phyloP scores from a whole-genome alignment of 1,140 invertebrate genomes.

The Belonocnema kinseyi region DNA sequence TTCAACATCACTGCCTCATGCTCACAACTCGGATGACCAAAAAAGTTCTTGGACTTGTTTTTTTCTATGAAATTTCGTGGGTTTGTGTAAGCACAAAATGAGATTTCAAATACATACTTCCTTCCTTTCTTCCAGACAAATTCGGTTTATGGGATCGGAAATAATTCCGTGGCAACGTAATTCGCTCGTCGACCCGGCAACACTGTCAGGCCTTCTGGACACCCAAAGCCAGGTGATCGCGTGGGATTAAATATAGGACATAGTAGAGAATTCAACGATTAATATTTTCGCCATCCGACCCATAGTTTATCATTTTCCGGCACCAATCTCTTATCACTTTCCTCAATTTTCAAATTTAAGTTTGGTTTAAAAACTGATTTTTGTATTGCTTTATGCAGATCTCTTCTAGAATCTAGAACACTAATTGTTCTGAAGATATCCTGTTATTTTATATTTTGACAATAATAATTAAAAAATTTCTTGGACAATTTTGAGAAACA shows the following conservation, averaged over 20 bases:
- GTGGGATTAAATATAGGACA: constrained; percentile 60
- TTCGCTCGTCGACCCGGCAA: constrained; percentile 46
- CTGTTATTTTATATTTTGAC: too few species aligned
- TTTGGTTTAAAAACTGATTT: neutral
- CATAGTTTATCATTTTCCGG: constrained; percentile 21
- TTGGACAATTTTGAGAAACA: too few species aligned
- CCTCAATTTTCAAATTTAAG: neutral
- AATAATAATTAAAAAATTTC: too few species aligned
- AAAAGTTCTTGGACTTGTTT: neutral
- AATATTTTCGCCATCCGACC: constrained; percentile 46
- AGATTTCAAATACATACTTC: neutral
- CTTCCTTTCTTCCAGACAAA: neutral
- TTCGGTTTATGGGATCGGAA: constrained; percentile 40
- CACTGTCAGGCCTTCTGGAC: constrained; percentile 41
- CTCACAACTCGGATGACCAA: neutral
- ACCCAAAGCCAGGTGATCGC: constrained; percentile 56
- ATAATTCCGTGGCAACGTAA: constrained; percentile 52
- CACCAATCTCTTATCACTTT: constrained; percentile 23
- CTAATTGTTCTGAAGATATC: too few species aligned
- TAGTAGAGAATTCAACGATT: constrained; percentile 43
- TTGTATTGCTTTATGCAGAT: too few species aligned
- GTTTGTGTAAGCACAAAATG: neutral
- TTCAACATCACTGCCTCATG: constrained; percentile 37
- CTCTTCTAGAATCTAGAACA: too few species aligned
- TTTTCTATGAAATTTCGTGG: too few species aligned